Percentiles rank a stretch among this genome's conserved stretches.
Evolutionary conservation across 2,797 vertebrate genomes (phyloP).

Genomic region (Lepilemur ruficaudatus): DNA sequence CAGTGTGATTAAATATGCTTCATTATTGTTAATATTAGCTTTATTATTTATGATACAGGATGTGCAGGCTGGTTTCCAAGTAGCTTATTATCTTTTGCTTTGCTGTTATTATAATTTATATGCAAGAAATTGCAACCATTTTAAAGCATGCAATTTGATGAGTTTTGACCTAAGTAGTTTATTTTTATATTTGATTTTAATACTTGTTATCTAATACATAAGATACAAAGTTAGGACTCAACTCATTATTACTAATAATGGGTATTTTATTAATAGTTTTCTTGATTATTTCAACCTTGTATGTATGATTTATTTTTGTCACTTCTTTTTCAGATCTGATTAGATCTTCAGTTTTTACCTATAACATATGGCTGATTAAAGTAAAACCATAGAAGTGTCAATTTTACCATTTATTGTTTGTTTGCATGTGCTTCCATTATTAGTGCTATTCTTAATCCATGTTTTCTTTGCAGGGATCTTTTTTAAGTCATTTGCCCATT

Average conservation of each 20-base stretch:
- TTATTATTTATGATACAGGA: background rate
- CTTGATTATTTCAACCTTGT: background rate
- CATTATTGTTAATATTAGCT: slow-evolving; percentile 3
- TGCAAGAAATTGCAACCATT: background rate
- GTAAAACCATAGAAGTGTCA: background rate
- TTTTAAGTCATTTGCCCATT: slow-evolving; percentile 6
- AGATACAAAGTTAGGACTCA: background rate
- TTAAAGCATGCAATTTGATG: background rate
- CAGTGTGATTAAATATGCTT: background rate
- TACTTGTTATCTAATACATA: background rate
- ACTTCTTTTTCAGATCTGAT: background rate
- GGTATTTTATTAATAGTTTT: background rate
- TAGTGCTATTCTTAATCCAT: background rate
- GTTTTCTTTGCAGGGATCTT: background rate
- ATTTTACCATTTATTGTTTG: background rate
- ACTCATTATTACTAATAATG: background rate
- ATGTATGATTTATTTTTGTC: background rate
- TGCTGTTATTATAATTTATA: background rate
- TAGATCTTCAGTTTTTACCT: background rate
- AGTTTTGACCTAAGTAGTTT: background rate
- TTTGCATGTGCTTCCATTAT: background rate
- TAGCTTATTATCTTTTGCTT: background rate
- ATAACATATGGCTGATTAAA: background rate
- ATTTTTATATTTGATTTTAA: slow-evolving; percentile 8
- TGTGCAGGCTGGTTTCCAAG: background rate